Evolutionary conservation across 2,113 vertebrate species (phyloP).

Genomic region (Notiomystis cincta): DNA sequence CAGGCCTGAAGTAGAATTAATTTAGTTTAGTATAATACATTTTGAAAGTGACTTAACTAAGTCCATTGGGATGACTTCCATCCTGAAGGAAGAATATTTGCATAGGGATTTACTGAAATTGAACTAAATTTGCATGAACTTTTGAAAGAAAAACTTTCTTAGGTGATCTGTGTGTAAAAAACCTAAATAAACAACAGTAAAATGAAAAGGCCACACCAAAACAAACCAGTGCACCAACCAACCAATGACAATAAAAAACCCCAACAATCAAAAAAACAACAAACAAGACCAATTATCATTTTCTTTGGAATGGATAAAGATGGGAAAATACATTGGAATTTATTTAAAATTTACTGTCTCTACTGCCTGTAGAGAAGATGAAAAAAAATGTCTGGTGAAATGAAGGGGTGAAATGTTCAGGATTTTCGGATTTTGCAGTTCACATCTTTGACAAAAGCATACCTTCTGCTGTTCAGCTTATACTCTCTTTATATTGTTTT

Average conservation of each 20-base stretch:
- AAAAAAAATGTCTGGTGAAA: background rate
- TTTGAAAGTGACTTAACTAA: slow-evolving; percentile 12
- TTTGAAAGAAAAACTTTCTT: background rate
- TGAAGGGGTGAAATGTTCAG: background rate
- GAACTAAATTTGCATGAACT: background rate
- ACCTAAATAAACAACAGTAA: background rate
- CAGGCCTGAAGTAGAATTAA: background rate
- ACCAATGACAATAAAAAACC: background rate
- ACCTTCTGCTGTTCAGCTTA: background rate
- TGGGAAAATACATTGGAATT: background rate
- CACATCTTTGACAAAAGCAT: background rate
- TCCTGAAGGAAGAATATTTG: background rate
- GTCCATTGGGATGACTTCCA: background rate
- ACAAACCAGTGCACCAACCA: background rate
- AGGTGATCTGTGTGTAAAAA: background rate
- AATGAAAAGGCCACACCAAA: background rate
- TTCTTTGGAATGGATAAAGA: background rate
- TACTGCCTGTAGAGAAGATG: background rate
- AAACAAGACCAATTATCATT: background rate
- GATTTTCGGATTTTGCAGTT: background rate
- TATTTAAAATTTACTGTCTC: background rate
- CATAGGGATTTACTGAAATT: background rate
- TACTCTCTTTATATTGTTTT: background rate
- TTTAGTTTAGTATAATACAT: background rate
- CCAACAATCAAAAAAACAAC: background rate